Conservation (phyloP, 2,888 invertebrate species). For the Uloborus plumipes region DNA sequence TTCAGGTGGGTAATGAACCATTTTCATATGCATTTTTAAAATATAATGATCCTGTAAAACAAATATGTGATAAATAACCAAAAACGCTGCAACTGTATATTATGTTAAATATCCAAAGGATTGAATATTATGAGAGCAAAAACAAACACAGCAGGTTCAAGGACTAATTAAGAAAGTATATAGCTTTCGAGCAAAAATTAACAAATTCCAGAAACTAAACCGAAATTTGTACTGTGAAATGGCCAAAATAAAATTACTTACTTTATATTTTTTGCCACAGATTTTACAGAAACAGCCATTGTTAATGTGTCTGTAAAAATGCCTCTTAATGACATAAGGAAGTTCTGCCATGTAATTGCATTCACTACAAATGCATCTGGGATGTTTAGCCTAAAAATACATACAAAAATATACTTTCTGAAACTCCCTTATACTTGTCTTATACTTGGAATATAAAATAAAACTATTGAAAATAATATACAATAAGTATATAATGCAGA, state of each 20-base stretch:
- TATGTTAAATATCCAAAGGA: too few species aligned
- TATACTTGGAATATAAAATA: too few species aligned
- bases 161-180: too few species aligned
- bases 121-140: too few species aligned
- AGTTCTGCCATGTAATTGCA: slow-evolving; percentile 72
- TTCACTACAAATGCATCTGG: slow-evolving; percentile 70
- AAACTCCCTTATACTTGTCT: not conserved
- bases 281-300: slow-evolving; percentile 71
- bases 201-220: not conserved
- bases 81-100: too few species aligned
- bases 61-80: not conserved
- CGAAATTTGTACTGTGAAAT: not conserved
- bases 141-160: too few species aligned
- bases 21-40: slow-evolving; percentile 72
- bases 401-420: not conserved
- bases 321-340: slow-evolving; percentile 72
- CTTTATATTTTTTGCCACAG: slow-evolving; percentile 72
- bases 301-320: slow-evolving; percentile 71
- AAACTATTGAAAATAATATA: too few species aligned
- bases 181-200: too few species aligned
- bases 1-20: slow-evolving; percentile 72
- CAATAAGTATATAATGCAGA: too few species aligned
- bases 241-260: slow-evolving; percentile 46
- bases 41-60: slow-evolving; percentile 71
- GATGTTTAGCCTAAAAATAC: slow-evolving; percentile 70